Percentiles rank a stretch among this genome's conserved stretches.
phyloP scores from a whole-genome alignment of 1,140 invertebrate genomes.

The Ooceraea biroi region DNA sequence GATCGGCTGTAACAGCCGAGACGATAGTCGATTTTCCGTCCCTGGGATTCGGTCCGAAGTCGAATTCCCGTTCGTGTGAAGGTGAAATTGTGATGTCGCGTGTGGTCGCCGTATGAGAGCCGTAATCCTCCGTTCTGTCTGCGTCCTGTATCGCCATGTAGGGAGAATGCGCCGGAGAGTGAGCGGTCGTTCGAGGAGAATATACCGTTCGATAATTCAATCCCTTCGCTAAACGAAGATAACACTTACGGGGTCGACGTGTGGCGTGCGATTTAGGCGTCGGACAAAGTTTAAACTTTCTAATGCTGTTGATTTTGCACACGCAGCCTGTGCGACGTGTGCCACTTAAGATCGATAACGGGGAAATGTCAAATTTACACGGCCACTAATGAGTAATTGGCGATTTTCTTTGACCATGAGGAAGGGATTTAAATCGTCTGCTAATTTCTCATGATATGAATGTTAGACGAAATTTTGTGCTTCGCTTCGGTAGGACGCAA shows the following conservation, averaged over 20 bases:
- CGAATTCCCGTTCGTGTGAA: constrained; percentile 13
- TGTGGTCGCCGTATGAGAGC: constrained; percentile 1
- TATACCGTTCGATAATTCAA: constrained; percentile 34
- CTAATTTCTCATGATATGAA: constrained; percentile 1
- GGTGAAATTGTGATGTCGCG: constrained; percentile 29
- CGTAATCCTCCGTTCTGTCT: constrained; percentile 13
- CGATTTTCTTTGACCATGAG: neutral
- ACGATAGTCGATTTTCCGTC: constrained; percentile 31
- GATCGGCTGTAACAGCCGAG: neutral
- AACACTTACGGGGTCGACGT: constrained; percentile 23
- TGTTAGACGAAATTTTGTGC: too few relatives aligned
- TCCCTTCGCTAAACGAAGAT: constrained; percentile 3
- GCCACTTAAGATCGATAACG: neutral
- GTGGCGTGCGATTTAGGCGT: neutral
- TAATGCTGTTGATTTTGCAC: neutral
- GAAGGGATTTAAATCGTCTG: neutral
- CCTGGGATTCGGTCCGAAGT: constrained; percentile 14
- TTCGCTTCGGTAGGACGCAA: too few relatives aligned
- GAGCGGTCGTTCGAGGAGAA: neutral
- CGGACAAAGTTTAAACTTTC: neutral
- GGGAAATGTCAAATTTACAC: neutral
- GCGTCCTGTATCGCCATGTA: neutral
- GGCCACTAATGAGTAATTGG: neutral
- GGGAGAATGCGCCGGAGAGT: neutral
- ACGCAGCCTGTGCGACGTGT: neutral